These are phyloP conservation scores for Coregonus sp. DNA, from an alignment of 2,797 vertebrate species.

Conservation along the genomic window DNA sequence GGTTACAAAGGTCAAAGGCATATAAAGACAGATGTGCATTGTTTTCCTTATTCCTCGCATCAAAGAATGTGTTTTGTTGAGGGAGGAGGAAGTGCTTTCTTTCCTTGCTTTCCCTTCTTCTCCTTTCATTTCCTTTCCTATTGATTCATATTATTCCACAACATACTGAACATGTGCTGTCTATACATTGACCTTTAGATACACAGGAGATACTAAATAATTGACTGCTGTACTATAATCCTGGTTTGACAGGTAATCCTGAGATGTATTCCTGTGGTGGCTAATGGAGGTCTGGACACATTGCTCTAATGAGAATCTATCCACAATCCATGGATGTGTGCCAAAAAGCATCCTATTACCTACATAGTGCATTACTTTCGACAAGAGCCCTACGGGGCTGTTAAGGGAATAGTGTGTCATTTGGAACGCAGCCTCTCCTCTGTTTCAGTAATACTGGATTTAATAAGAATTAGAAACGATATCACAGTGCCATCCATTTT, in stretches of 20 bases:
- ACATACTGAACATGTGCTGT: background rate
- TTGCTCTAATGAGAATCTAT: background rate
- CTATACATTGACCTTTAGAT: background rate
- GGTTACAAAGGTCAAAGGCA: conserved; percentile 20
- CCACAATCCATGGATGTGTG: background rate
- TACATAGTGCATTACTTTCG: no score
- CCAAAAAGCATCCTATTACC: no score
- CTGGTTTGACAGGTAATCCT: background rate
- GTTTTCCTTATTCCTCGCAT: background rate
- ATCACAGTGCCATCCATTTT: no score
- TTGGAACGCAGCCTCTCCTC: no score
- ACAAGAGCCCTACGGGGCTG: no score
- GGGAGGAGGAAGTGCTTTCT: background rate
- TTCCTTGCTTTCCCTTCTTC: background rate
- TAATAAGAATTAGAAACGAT: no score
- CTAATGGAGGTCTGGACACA: background rate
- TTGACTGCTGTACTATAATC: conserved; percentile 1
- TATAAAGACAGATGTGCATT: background rate
- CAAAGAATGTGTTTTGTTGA: background rate
- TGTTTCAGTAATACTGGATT: no score
- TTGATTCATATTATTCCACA: background rate
- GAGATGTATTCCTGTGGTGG: background rate
- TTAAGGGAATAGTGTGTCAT: no score
- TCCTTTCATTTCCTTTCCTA: background rate
- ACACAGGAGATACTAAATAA: background rate